Base-by-base conservation (phyloP, 2,113 vertebrate genomes). In the Amblyopsis rosae region DNA sequence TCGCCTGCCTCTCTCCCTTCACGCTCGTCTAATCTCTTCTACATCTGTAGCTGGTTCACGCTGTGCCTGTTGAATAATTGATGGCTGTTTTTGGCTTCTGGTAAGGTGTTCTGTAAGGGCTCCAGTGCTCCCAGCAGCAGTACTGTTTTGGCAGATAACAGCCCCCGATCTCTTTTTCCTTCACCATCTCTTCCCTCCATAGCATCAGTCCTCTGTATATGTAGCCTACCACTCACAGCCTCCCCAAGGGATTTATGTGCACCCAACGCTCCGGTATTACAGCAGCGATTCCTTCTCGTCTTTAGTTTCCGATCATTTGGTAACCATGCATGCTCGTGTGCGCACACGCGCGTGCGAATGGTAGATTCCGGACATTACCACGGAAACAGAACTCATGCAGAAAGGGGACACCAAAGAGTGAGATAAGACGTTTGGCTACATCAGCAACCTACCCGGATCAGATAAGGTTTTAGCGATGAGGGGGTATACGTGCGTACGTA, bases 61-160 rank as follows among this genome's bases (percentile, higher is more conserved):
- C 80, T 83, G 84, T 87, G 86, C 85, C 86, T 86, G 85, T 85
- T 90, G 85, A 90, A 90, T 90, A 88, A 90, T 90, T 90, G 85
- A 90, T 90, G 33, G 82, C 59, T 88, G 86, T 41, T 90, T 90
- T 87, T 87, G 88, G 84, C 85, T 86, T 81, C 59, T 58, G 84
- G 86, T 82, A 85, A 88, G 86, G 75, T 77, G 41, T 56, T 85
- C 83, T 73, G 26, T 26, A 26, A 26, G 73, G 72, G 84, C 79
- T 86, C 80, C 76, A 64, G 65, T 69, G 75, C 82, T 85, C 84
- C 71, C 74, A 80, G 84, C 84, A 82, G 79, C 69, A 63, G 58
- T 55, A 56, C 65, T 76, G 76, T 75, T 83, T 32, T 69, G 72
- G 79, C 65, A 73, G 53, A 81, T 84, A 83, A 84, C 71, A 76